A percentile compares a stretch with the other conserved stretches of the same genome.
These are phyloP conservation scores for Ceratothoa steindachneri DNA, from an alignment of 2,888 invertebrate species.

Conservation along the genomic window DNA sequence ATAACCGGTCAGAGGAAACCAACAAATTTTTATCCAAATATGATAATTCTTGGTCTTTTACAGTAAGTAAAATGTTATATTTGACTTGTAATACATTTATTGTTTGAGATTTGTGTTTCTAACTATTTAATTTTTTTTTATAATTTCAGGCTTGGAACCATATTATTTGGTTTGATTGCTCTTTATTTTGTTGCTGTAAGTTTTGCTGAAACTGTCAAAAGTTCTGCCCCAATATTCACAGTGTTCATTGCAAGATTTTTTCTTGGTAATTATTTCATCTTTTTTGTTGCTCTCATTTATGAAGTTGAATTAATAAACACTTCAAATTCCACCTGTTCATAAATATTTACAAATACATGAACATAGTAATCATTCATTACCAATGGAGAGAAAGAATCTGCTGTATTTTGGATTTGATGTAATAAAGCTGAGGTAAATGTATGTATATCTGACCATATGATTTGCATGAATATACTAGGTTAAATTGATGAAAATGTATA, in stretches of 20 bases:
- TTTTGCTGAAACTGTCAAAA: slow-evolving; percentile 76
- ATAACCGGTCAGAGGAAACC: slow-evolving; percentile 20
- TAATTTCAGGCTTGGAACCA: slow-evolving; percentile 62
- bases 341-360: too few relatives aligned
- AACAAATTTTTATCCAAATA: slow-evolving; percentile 26
- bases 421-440: too few relatives aligned
- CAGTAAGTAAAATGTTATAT: slow-evolving; percentile 32
- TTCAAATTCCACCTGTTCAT: too few relatives aligned
- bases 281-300: too few relatives aligned
- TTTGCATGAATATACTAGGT: too few relatives aligned
- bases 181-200: slow-evolving; percentile 74
- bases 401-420: too few relatives aligned
- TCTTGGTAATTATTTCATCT: slow-evolving; percentile 58
- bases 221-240: slow-evolving; percentile 73
- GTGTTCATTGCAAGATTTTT: slow-evolving; percentile 67
- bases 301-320: too few relatives aligned
- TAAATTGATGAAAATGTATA: too few relatives aligned
- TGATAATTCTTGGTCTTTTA: slow-evolving; percentile 41
- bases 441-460: too few relatives aligned
- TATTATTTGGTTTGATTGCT: slow-evolving; percentile 68
- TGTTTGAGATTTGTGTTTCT: not conserved
- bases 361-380: too few relatives aligned
- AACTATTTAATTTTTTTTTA: not conserved
- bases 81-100: not conserved
- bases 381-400: too few relatives aligned